These are phyloP conservation scores for Tauraco hartlaubi DNA, from an alignment of 2,797 vertebrate species.

Conservation along the genomic window DNA sequence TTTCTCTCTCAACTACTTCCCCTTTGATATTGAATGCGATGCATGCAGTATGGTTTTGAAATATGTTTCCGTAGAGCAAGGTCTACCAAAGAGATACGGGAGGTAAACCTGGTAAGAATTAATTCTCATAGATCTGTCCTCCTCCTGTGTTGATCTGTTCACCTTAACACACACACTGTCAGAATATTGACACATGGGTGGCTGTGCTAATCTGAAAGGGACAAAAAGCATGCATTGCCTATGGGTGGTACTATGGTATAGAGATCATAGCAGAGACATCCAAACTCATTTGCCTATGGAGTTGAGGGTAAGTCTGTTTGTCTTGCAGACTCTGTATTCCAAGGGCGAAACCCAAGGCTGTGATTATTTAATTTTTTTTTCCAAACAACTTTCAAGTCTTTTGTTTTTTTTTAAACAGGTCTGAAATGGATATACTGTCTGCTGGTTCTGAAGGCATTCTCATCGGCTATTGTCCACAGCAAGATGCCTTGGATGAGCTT, in stretches of 20 bases:
- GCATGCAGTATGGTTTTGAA: background rate
- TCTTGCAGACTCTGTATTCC: background rate
- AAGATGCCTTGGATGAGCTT: constrained; percentile 77
- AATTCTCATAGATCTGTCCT: background rate
- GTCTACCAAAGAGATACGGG: background rate
- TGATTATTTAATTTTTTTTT: background rate
- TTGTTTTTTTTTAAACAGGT: constrained; percentile 38
- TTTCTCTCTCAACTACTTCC: background rate
- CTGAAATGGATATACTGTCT: constrained; percentile 55
- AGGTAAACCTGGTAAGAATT: background rate
- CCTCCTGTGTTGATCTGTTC: background rate
- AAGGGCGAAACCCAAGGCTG: background rate
- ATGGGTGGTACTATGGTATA: background rate
- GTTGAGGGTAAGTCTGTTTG: background rate
- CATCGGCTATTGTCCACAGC: constrained; percentile 80
- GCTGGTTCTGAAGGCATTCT: constrained; percentile 57
- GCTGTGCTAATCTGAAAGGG: background rate
- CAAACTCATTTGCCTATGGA: background rate
- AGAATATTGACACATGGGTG: rapidly evolving
- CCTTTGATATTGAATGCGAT: background rate
- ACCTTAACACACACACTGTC: rapidly evolving
- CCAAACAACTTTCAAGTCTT: background rate
- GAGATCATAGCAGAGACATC: background rate
- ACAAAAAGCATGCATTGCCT: rapidly evolving
- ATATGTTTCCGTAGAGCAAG: background rate